Evolutionary conservation across 2,113 vertebrate genomes (phyloP).

Genomic region (Rhipidura dahli): DNA sequence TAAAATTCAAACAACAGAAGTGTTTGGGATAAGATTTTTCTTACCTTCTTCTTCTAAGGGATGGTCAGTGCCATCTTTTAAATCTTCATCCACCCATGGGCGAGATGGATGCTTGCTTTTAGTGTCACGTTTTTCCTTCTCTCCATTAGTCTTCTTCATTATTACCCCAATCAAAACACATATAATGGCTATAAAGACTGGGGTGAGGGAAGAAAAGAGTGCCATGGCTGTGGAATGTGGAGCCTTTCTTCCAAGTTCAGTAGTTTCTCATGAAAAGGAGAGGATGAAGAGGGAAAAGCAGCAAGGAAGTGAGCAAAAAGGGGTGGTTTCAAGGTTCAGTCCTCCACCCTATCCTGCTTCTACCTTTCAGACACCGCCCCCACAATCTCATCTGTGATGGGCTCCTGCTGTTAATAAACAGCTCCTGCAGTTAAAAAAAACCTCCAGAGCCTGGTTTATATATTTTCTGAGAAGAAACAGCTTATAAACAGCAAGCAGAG

Average conservation of each 20-base stretch:
- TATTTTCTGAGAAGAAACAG: background rate
- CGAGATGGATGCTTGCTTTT: background rate
- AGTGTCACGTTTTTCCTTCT: background rate
- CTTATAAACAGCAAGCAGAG: background rate
- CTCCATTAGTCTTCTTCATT: constrained; percentile 55
- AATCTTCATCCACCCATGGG: constrained; percentile 86
- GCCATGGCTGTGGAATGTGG: constrained; percentile 60
- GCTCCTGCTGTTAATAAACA: background rate
- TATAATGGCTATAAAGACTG: constrained; percentile 78
- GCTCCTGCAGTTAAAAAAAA: background rate
- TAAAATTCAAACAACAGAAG: background rate
- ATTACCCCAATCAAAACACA: constrained; percentile 81
- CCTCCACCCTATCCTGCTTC: background rate
- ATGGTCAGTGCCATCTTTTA: constrained; percentile 79
- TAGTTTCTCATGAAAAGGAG: background rate
- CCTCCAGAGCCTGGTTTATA: background rate
- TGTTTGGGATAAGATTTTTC: background rate
- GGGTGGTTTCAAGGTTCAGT: background rate
- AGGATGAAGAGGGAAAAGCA: background rate
- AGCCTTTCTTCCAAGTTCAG: background rate
- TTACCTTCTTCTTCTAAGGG: constrained; percentile 73
- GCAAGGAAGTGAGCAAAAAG: background rate
- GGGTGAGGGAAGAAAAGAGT: constrained; percentile 78
- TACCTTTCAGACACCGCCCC: background rate
- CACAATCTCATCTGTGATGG: background rate